Conservation (phyloP, 2,113 vertebrate species). For the Galbula dea region DNA sequence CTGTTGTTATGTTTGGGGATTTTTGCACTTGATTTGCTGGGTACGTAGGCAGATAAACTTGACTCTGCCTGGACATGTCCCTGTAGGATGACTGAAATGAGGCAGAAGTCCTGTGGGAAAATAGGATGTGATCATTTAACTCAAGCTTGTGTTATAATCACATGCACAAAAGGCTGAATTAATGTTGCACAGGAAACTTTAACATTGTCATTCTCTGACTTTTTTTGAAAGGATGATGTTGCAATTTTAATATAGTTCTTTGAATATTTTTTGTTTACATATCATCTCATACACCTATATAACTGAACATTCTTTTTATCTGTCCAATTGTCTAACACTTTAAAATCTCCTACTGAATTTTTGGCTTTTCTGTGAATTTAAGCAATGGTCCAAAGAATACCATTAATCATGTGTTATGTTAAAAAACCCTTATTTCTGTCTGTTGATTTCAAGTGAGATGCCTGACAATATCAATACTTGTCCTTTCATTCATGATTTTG, state of each 20-base stretch:
- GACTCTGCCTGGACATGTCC: neutral
- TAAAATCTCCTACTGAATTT: neutral
- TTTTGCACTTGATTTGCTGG: neutral
- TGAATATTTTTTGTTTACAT: neutral
- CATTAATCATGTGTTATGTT: neutral
- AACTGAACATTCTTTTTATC: neutral
- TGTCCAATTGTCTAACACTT: neutral
- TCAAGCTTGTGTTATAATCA: neutral
- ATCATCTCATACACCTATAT: neutral
- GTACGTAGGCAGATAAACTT: neutral
- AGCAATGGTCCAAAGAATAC: neutral
- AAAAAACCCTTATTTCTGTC: neutral
- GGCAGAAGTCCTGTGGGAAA: constrained; percentile 28
- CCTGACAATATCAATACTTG: neutral
- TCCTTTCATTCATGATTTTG: neutral
- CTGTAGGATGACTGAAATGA: neutral
- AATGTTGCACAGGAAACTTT: neutral
- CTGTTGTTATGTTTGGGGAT: neutral
- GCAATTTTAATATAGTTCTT: neutral
- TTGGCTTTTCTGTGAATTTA: neutral
- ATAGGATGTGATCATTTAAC: constrained; percentile 16
- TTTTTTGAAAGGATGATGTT: neutral
- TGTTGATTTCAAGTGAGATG: neutral
- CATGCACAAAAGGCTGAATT: neutral
- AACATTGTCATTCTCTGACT: neutral